Percentiles rank a stretch among this genome's conserved stretches.
Conservation (phyloP, 2,113 vertebrate species). For the Felis catus region DNA sequence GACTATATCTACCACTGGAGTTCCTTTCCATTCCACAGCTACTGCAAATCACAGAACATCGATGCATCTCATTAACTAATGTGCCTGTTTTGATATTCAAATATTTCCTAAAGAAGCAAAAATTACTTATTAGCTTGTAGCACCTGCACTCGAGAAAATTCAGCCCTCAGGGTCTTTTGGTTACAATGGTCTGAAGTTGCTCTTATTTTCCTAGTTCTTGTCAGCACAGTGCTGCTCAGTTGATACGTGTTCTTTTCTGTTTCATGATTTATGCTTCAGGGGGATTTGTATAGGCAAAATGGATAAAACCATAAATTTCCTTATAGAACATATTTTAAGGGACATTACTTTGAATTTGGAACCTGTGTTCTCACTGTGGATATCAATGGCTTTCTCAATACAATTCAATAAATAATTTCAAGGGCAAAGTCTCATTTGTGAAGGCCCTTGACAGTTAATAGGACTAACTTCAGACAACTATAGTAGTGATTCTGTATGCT, state of each 20-base stretch:
- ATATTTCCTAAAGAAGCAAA: constrained; percentile 9
- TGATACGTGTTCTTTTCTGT: constrained; percentile 9
- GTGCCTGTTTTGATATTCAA: background rate
- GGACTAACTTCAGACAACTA: background rate
- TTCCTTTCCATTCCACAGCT: background rate
- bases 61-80: background rate
- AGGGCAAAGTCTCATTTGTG: constrained; percentile 34
- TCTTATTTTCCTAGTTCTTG: constrained; percentile 32
- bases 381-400: constrained; percentile 51
- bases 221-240: background rate
- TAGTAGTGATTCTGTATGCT: background rate
- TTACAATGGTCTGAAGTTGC: background rate
- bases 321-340: constrained; percentile 41
- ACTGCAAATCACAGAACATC: background rate
- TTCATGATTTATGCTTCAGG: constrained; percentile 59
- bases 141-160: background rate
- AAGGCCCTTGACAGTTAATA: constrained; percentile 14
- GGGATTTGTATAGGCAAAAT: background rate
- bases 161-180: background rate
- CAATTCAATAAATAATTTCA: constrained; percentile 59
- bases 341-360: constrained; percentile 51
- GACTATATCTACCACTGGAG: background rate
- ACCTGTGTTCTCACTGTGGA: constrained; percentile 39
- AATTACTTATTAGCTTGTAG: background rate
- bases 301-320: constrained; percentile 23